Conservation (phyloP, 2,113 vertebrate genomes). For the Ailuropoda melanoleuca region DNA sequence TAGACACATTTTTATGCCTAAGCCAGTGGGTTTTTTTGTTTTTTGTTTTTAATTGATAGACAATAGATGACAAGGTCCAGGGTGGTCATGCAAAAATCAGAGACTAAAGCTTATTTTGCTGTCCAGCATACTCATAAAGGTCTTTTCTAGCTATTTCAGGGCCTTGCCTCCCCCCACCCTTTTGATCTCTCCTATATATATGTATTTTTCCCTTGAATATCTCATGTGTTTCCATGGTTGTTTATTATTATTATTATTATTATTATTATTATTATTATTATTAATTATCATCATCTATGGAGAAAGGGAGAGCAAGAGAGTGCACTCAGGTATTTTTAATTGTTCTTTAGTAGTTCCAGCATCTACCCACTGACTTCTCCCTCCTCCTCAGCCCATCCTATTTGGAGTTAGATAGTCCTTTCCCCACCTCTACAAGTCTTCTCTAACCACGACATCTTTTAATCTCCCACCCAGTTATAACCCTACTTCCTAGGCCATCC, state of each 20-base stretch:
- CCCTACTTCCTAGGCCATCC: background rate
- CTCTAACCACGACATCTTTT: background rate
- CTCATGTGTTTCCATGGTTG: background rate
- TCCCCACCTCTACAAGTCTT: background rate
- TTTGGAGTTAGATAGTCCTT: background rate
- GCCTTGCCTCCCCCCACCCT: background rate
- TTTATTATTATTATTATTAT: background rate
- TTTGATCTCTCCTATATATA: background rate
- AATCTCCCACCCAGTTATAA: background rate
- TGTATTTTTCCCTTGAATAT: background rate
- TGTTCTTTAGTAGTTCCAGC: background rate
- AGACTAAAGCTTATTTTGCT: background rate
- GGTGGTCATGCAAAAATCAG: background rate
- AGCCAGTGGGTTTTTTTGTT: background rate
- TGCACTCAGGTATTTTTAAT: background rate
- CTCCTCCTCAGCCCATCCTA: background rate
- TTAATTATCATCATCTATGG: background rate
- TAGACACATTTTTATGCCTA: background rate
- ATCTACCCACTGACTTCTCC: background rate
- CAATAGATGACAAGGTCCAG: background rate
- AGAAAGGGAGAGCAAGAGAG: background rate
- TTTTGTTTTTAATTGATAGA: background rate
- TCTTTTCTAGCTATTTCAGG: background rate
- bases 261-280: background rate
- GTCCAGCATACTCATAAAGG: no score